These are phyloP conservation scores for Diploscapter pachys DNA, from an alignment of 1,140 invertebrate genomes.

Conservation along the genomic window DNA sequence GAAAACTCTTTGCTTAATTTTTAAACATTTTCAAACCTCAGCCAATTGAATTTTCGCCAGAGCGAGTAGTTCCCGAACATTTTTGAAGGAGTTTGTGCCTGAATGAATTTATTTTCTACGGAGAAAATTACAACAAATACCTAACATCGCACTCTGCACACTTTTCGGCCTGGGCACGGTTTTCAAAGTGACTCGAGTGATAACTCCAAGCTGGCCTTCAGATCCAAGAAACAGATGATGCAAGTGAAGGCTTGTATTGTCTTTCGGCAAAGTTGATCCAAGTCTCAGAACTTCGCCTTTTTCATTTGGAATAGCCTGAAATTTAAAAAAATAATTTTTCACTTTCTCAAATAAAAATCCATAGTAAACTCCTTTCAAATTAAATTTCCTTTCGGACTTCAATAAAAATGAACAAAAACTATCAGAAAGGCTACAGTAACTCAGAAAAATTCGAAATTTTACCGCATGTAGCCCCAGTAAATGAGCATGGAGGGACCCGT, in stretches of 20 bases:
- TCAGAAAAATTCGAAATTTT: constrained; percentile 1
- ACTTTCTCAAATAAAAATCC: too few species aligned
- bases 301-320: constrained; percentile 81
- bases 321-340: constrained; percentile 8
- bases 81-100: constrained; percentile 31
- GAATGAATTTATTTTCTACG: too few species aligned
- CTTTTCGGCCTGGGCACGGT: constrained; percentile 69
- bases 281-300: constrained; percentile 74
- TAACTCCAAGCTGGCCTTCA: constrained; percentile 88
- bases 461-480: constrained; percentile 88
- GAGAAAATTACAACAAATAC: too few species aligned
- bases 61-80: constrained; percentile 25
- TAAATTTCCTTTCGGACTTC: too few species aligned
- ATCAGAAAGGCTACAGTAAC: too few species aligned
- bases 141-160: constrained; percentile 80
- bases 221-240: constrained; percentile 96
- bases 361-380: too few species aligned
- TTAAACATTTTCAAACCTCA: constrained; percentile 1
- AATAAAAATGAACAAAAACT: too few species aligned
- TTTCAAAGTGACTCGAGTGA: constrained; percentile 67
- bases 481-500: constrained; percentile 88
- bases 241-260: constrained; percentile 93
- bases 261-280: constrained; percentile 81
- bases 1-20: background rate
- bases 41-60: constrained; percentile 25